Percentiles rank a stretch among this genome's conserved stretches.
Conservation (phyloP, 2,797 vertebrate species). For the Lutra lutra region DNA sequence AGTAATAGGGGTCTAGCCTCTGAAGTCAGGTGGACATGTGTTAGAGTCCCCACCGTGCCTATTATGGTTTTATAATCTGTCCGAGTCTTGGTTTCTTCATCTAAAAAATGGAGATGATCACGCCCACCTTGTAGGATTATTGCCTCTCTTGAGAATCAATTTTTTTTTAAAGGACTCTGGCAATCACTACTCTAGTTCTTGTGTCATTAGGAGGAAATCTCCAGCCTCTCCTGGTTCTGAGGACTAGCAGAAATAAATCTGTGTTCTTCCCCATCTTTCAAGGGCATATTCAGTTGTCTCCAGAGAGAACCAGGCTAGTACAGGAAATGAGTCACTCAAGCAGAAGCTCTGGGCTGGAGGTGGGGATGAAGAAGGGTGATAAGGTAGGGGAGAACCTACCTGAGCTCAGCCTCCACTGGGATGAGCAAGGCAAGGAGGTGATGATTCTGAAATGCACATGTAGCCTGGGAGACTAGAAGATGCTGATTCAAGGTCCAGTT, state of each 20-base stretch:
- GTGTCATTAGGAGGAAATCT: neutral
- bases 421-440: neutral
- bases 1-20: neutral
- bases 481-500: neutral
- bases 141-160: neutral
- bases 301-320: neutral
- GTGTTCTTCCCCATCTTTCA: neutral
- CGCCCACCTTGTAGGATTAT: neutral
- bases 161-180: constrained; percentile 16
- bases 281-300: neutral
- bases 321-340: neutral
- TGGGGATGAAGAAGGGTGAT: neutral
- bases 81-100: neutral
- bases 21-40: neutral
- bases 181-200: neutral
- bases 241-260: constrained; percentile 5
- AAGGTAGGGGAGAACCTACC: neutral
- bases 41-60: neutral
- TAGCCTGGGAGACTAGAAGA: neutral
- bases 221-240: neutral
- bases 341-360: neutral
- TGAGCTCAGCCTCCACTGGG: neutral
- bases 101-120: neutral
- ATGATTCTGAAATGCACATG: neutral
- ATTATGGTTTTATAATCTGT: neutral